Percentiles rank a stretch among this genome's conserved stretches.
phyloP scores from a whole-genome alignment of 2,888 invertebrate genomes.

The Hecatera dysodea region DNA sequence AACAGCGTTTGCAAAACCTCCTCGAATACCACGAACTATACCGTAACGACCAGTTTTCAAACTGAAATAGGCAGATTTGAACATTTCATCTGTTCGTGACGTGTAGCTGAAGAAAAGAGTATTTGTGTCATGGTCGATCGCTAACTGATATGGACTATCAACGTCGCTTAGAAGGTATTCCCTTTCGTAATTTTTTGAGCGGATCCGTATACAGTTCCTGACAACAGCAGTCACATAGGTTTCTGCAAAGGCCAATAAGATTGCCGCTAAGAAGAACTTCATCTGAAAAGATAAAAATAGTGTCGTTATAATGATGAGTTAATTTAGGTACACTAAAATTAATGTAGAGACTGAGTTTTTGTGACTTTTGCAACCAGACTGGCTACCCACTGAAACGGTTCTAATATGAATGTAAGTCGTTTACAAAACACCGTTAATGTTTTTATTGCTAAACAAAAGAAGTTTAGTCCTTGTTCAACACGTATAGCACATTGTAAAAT shows the following conservation, averaged over 20 bases:
- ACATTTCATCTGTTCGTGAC: constrained; percentile 57
- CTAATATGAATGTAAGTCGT: not conserved
- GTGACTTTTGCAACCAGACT: not conserved
- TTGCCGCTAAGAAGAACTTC: constrained; percentile 56
- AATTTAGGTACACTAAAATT: not conserved
- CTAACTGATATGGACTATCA: constrained; percentile 79
- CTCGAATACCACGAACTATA: constrained; percentile 71
- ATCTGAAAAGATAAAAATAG: constrained; percentile 66
- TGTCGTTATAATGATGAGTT: not conserved
- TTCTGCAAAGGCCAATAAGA: constrained; percentile 53
- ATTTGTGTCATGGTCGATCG: constrained; percentile 80
- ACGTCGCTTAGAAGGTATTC: constrained; percentile 70
- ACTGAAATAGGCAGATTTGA: constrained; percentile 76
- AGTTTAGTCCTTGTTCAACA: not conserved
- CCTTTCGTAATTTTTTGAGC: constrained; percentile 52
- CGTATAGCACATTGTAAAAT: constrained; percentile 2
- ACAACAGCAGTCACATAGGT: constrained; percentile 40
- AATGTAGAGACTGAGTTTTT: not conserved
- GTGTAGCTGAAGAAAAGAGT: constrained; percentile 81
- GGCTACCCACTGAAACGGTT: not conserved
- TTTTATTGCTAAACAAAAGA: constrained; percentile 3
- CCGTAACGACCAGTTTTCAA: constrained; percentile 75
- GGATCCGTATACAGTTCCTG: constrained; percentile 37
- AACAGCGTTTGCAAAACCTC: constrained; percentile 80
- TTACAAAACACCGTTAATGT: constrained; percentile 7